phyloP scores from a whole-genome alignment of 35 echinoderm and acorn worm genomes.

The Ophiothrix spiculata region DNA sequence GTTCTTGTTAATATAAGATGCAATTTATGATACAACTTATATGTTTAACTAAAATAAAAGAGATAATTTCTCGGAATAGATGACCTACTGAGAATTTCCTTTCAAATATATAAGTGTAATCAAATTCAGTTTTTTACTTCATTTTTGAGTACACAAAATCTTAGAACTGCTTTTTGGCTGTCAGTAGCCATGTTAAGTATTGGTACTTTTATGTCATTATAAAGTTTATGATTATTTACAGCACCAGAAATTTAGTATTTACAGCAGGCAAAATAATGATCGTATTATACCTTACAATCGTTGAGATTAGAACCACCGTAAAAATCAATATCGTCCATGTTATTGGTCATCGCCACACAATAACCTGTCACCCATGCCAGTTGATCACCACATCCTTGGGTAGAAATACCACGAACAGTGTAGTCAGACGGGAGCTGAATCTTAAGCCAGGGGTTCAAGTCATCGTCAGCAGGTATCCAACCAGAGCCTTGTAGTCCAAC shows the following conservation, averaged over 20 bases:
- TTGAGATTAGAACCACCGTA: not conserved
- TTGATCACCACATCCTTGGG: constrained; percentile 1
- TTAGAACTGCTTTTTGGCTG: not conserved
- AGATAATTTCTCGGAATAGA: too few species aligned
- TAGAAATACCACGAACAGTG: not conserved
- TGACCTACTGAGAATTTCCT: not conserved
- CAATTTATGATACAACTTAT: too few species aligned
- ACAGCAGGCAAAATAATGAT: too few species aligned
- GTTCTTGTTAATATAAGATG: too few species aligned
- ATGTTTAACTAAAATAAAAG: too few species aligned
- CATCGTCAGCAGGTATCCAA: not conserved
- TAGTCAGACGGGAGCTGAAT: not conserved
- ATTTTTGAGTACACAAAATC: not conserved
- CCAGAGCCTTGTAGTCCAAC: not conserved
- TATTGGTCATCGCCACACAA: not conserved
- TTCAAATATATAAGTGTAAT: not conserved
- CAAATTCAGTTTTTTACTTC: not conserved
- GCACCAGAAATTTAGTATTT: too few species aligned
- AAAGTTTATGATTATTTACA: not conserved
- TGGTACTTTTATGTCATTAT: not conserved
- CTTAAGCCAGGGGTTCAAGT: not conserved
- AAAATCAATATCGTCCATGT: not conserved
- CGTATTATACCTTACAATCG: not conserved
- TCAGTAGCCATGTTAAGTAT: not conserved
- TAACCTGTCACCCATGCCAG: not conserved